A percentile compares a stretch with the other conserved stretches of the same genome.
These are phyloP conservation scores for Iphiclides podalirius DNA, from an alignment of 2,888 invertebrate genomes.

Conservation along the genomic window DNA sequence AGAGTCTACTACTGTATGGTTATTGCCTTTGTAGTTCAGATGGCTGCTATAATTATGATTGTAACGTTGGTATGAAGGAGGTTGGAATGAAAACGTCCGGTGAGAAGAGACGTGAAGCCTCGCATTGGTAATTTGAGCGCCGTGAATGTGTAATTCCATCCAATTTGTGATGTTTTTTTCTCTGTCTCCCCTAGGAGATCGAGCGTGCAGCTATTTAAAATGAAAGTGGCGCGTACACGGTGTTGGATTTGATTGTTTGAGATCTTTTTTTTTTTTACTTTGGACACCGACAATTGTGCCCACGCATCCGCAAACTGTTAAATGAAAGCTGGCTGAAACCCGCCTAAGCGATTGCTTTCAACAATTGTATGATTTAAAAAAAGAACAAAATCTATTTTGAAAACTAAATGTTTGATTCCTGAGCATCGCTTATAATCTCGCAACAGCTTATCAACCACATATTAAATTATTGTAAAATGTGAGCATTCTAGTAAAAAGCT, in stretches of 20 bases:
- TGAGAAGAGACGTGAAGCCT: slow-evolving; percentile 49
- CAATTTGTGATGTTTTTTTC: slow-evolving; percentile 51
- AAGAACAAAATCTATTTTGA: too few species aligned
- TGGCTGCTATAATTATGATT: slow-evolving; percentile 31
- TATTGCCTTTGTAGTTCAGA: neutral
- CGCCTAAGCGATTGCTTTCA: too few species aligned
- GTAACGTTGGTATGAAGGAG: slow-evolving; percentile 32
- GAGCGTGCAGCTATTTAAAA: slow-evolving; percentile 33
- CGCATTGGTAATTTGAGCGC: slow-evolving; percentile 47
- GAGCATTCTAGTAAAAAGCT: too few species aligned
- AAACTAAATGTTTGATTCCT: too few species aligned
- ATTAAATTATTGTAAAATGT: too few species aligned
- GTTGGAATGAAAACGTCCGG: slow-evolving; percentile 45
- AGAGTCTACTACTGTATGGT: neutral
- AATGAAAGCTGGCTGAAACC: too few species aligned
- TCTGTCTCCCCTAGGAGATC: slow-evolving; percentile 27
- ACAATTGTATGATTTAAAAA: too few species aligned
- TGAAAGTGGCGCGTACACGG: slow-evolving; percentile 10
- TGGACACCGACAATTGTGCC: too few species aligned
- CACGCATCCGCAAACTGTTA: too few species aligned
- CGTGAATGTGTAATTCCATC: slow-evolving; percentile 63
- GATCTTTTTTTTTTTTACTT: too few species aligned
- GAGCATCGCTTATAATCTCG: too few species aligned
- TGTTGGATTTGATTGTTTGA: neutral
- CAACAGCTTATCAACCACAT: too few species aligned